Conservation (phyloP, 2,113 vertebrate species). For the Callaeas wilsoni region DNA sequence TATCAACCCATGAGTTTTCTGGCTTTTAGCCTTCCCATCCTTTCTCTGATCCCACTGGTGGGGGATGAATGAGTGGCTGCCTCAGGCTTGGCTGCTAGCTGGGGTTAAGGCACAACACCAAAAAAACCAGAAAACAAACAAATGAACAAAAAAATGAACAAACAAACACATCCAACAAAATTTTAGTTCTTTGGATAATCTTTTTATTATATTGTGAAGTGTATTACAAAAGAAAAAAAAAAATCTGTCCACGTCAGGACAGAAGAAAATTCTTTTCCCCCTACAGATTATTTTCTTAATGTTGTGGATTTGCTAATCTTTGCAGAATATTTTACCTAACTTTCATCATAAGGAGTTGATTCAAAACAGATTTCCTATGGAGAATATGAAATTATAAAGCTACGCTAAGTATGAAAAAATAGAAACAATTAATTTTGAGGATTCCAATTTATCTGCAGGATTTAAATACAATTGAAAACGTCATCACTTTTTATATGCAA, state of each 20-base stretch:
- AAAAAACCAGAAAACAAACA: neutral
- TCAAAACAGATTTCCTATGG: conserved; percentile 58
- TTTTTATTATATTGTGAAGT: neutral
- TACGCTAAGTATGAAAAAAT: conserved; percentile 51
- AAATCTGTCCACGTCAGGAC: neutral
- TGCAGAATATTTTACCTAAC: neutral
- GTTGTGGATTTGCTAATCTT: neutral
- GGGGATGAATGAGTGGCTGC: neutral
- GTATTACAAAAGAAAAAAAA: neutral
- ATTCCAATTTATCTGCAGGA: conserved; percentile 5
- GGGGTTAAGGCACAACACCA: neutral
- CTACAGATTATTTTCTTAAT: neutral
- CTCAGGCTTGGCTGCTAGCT: neutral
- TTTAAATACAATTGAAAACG: conserved; percentile 58
- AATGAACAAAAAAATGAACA: neutral
- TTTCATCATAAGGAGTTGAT: conserved; percentile 26
- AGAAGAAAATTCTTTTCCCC: neutral
- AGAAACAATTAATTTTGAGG: conserved; percentile 42
- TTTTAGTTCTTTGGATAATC: neutral
- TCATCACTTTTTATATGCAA: conserved; percentile 52
- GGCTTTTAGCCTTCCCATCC: neutral
- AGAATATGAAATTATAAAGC: conserved; percentile 30
- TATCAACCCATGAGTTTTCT: neutral
- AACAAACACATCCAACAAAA: neutral
- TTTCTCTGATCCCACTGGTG: neutral